These are phyloP conservation scores for Alethe castanea DNA, from an alignment of 2,113 vertebrate genomes.

Conservation along the genomic window DNA sequence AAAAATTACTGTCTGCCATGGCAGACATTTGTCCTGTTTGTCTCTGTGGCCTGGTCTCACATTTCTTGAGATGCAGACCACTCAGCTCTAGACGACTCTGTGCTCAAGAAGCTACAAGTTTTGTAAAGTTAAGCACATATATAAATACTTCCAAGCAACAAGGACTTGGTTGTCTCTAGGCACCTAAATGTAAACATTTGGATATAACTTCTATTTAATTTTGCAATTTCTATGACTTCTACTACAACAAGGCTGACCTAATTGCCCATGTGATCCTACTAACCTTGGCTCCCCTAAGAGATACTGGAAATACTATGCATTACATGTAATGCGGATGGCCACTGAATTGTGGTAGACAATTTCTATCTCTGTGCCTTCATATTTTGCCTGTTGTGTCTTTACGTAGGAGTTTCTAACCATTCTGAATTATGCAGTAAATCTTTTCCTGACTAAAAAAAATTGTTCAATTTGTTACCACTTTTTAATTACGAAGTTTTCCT, in stretches of 20 bases:
- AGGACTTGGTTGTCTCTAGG: background rate
- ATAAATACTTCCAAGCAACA: background rate
- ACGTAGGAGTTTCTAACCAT: background rate
- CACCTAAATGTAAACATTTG: background rate
- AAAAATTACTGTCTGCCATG: background rate
- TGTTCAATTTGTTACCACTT: background rate
- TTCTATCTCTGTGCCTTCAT: background rate
- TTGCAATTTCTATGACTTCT: background rate
- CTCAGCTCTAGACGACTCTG: background rate
- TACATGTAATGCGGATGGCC: background rate
- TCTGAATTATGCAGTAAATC: background rate
- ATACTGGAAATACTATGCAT: background rate
- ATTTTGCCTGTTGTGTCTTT: background rate
- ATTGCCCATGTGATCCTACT: background rate
- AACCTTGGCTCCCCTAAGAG: background rate
- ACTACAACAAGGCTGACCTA: background rate
- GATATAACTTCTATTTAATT: background rate
- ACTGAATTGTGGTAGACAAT: background rate
- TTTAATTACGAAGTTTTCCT: background rate
- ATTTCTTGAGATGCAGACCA: fast-evolving
- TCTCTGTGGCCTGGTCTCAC: background rate
- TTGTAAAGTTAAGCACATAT: background rate
- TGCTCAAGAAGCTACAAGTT: background rate
- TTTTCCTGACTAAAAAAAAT: background rate
- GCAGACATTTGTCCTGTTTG: background rate